Conservation (phyloP, 1,140 invertebrate species). For the Zaprionus tsacasi region DNA sequence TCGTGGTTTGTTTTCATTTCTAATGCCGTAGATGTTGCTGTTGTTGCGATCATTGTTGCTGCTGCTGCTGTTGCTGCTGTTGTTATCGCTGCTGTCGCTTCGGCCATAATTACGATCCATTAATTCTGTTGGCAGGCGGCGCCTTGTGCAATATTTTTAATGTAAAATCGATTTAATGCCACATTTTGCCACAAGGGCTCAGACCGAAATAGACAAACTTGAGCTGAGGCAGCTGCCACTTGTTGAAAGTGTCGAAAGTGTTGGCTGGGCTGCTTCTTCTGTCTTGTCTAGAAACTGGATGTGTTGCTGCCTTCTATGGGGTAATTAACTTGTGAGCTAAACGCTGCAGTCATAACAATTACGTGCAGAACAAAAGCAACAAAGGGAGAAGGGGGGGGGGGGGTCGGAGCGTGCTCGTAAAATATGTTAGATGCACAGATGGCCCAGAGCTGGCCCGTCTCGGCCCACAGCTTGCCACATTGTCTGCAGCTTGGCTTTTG, state of each 20-base stretch:
- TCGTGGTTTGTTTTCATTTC: conserved; percentile 68
- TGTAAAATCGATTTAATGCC: conserved; percentile 80
- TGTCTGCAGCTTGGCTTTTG: conserved; percentile 40
- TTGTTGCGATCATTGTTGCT: conserved; percentile 24
- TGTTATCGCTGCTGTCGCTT: conserved; percentile 47
- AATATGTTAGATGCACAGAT: conserved; percentile 45
- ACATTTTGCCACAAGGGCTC: conserved; percentile 65
- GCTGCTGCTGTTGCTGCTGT: conserved; percentile 36
- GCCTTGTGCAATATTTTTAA: conserved; percentile 80
- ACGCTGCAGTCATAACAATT: conserved; percentile 74
- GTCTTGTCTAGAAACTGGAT: conserved; percentile 8
- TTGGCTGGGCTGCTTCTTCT: conserved; percentile 18
- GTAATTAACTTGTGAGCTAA: conserved; percentile 79
- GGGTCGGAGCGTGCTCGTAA: conserved; percentile 61
- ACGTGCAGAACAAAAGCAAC: conserved; percentile 47
- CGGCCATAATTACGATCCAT: conserved; percentile 77
- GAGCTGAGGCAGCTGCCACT: conserved; percentile 23
- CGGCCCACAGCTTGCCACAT: conserved; percentile 3
- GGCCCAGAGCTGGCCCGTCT: neutral
- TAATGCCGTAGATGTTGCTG: conserved; percentile 46
- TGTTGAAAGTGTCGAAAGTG: conserved; percentile 60
- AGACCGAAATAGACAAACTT: conserved; percentile 70
- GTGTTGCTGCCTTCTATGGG: conserved; percentile 18
- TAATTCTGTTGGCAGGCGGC: conserved; percentile 71
- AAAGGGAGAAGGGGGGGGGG: neutral